A percentile compares a stretch with the other conserved stretches of the same genome.
Evolutionary conservation across 1,140 invertebrate genomes (phyloP).

Genomic region (Leptinotarsa lineolata): DNA sequence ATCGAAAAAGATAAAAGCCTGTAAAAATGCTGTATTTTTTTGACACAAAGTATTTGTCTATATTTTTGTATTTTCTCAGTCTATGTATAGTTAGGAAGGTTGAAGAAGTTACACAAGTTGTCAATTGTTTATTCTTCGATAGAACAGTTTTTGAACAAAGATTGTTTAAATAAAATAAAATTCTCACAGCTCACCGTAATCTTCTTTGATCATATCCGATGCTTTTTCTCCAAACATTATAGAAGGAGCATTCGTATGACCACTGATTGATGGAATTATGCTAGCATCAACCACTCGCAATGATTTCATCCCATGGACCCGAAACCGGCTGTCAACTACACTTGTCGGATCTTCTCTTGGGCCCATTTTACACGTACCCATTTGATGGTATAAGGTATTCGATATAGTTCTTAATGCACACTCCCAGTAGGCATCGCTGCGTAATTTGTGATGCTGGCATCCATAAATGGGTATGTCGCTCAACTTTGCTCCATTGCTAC

Average conservation of each 20-base stretch:
- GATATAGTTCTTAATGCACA: conserved; percentile 35
- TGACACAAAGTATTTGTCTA: too few relatives aligned
- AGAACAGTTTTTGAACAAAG: too few relatives aligned
- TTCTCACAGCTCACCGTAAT: neutral
- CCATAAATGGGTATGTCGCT: conserved; percentile 33
- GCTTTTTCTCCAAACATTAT: conserved; percentile 88
- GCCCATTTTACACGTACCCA: conserved; percentile 70
- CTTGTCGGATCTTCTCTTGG: conserved; percentile 58
- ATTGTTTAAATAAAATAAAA: too few relatives aligned
- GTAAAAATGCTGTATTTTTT: too few relatives aligned
- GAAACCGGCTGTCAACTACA: conserved; percentile 63
- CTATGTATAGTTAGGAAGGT: too few relatives aligned
- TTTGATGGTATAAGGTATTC: conserved; percentile 59
- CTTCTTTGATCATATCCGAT: conserved; percentile 73
- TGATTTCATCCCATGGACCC: conserved; percentile 57
- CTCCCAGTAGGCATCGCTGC: conserved; percentile 46
- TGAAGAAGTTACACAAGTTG: too few relatives aligned
- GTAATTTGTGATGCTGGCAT: conserved; percentile 39
- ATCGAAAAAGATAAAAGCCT: too few relatives aligned
- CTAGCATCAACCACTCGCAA: conserved; percentile 77
- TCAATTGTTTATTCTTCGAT: too few relatives aligned
- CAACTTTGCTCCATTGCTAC: conserved; percentile 22
- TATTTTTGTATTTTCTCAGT: too few relatives aligned
- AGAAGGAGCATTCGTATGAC: conserved; percentile 73
- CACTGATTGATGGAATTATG: conserved; percentile 71